Percentiles rank a stretch among this genome's conserved stretches.
These are phyloP conservation scores for Chydorus sphaericus DNA, from an alignment of 2,888 invertebrate species.

Conservation along the genomic window DNA sequence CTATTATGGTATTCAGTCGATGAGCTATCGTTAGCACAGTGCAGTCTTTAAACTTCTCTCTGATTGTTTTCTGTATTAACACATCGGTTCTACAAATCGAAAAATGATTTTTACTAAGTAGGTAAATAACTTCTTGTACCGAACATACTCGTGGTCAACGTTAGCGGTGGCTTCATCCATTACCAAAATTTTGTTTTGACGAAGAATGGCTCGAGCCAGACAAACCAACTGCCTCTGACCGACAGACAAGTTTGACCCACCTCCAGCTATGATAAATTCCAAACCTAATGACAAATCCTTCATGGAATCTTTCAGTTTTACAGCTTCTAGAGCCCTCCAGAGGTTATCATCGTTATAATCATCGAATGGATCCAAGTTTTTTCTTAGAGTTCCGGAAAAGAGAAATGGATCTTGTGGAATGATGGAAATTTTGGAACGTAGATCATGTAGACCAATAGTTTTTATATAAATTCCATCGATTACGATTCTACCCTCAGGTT, in stretches of 20 bases:
- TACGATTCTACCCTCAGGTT: conserved; percentile 28
- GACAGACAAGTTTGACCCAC: conserved; percentile 69
- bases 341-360: conserved; percentile 59
- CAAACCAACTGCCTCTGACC: conserved; percentile 83
- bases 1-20: conserved; percentile 82
- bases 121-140: not conserved
- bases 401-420: conserved; percentile 86
- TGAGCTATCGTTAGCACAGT: conserved; percentile 86
- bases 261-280: conserved; percentile 37
- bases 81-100: conserved; percentile 65
- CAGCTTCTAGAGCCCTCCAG: conserved; percentile 73
- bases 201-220: conserved; percentile 70
- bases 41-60: conserved; percentile 60
- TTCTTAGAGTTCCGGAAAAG: conserved; percentile 73
- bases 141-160: conserved; percentile 59
- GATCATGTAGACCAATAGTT: conserved; percentile 41
- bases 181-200: conserved; percentile 67
- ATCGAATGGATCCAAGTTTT: conserved; percentile 79
- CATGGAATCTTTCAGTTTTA: conserved; percentile 22
- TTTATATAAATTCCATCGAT: conserved; percentile 32
- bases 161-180: conserved; percentile 89
- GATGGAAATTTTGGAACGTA: conserved; percentile 69
- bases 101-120: no score
- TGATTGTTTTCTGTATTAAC: conserved; percentile 68
- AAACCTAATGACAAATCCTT: conserved; percentile 24